Conservation (phyloP, 2,888 invertebrate species). For the Erebia epiphron region DNA sequence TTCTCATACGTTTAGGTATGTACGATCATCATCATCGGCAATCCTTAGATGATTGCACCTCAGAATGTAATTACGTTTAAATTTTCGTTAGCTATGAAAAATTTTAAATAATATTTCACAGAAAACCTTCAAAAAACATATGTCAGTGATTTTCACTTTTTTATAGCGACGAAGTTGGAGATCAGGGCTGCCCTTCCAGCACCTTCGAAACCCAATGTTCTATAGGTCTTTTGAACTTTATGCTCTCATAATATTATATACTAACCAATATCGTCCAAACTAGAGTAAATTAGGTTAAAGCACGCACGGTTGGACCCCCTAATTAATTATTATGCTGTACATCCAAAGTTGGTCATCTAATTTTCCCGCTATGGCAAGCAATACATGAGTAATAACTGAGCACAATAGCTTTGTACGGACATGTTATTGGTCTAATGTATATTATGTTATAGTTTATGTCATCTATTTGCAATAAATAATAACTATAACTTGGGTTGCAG, state of each 20-base stretch:
- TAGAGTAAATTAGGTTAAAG: conserved; percentile 10
- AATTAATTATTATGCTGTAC: conserved; percentile 31
- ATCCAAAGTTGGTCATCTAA: conserved; percentile 35
- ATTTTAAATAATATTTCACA: too few relatives aligned
- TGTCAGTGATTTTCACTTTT: too few relatives aligned
- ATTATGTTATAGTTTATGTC: conserved; percentile 2
- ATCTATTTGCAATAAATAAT: conserved; percentile 12
- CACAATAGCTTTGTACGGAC: conserved; percentile 19
- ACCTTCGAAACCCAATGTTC: too few relatives aligned
- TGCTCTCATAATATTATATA: not conserved
- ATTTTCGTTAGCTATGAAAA: too few relatives aligned
- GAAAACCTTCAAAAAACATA: too few relatives aligned
- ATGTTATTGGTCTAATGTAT: conserved; percentile 13
- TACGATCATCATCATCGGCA: too few relatives aligned
- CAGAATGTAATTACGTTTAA: too few relatives aligned
- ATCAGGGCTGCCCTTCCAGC: too few relatives aligned
- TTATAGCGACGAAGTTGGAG: too few relatives aligned
- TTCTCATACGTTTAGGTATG: too few relatives aligned
- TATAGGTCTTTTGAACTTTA: too few relatives aligned
- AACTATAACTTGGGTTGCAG: not conserved
- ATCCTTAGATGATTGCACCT: too few relatives aligned
- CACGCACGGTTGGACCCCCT: conserved; percentile 18
- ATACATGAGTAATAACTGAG: conserved; percentile 32
- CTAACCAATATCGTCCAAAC: not conserved
- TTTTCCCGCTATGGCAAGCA: conserved; percentile 31